A percentile compares a stretch with the other conserved stretches of the same genome.
These are phyloP conservation scores for Sinocyclocheilus grahami DNA, from an alignment of 2,113 vertebrate species.

Conservation along the genomic window DNA sequence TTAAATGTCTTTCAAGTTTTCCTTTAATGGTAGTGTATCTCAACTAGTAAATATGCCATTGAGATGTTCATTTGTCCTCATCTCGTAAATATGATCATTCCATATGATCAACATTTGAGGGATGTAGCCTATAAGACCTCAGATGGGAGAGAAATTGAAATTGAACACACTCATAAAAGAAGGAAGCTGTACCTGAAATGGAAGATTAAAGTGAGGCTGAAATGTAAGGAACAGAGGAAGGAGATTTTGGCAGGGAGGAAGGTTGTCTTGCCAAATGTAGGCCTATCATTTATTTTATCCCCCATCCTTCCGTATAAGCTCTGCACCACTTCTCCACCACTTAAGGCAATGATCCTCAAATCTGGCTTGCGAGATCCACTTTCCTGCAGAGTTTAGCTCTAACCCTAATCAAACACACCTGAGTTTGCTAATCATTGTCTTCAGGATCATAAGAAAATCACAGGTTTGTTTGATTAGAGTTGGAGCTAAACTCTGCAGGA, in stretches of 20 bases:
- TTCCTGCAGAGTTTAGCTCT: too few species aligned
- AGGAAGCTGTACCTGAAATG: background rate
- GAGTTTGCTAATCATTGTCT: too few species aligned
- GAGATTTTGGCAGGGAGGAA: background rate
- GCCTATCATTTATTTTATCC: constrained; percentile 4
- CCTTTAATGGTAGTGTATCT: background rate
- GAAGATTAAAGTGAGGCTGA: constrained; percentile 3
- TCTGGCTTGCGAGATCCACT: too few species aligned
- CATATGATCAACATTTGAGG: background rate
- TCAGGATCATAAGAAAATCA: too few species aligned
- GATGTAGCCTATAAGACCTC: background rate
- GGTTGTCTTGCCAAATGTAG: background rate
- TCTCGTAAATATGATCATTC: background rate
- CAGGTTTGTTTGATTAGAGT: too few species aligned
- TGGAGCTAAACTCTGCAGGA: too few species aligned
- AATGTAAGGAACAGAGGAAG: constrained; percentile 6
- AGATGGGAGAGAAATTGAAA: background rate
- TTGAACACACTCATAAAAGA: background rate
- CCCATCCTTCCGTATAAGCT: background rate
- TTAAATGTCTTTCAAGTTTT: too few species aligned
- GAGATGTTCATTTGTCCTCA: background rate
- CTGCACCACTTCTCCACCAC: background rate
- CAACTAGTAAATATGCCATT: background rate
- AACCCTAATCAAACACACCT: too few species aligned
- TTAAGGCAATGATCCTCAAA: too few species aligned